Percentiles rank a stretch among this genome's conserved stretches.
These are phyloP conservation scores for Amiota minor DNA, from an alignment of 2,888 invertebrate genomes.

Conservation along the genomic window DNA sequence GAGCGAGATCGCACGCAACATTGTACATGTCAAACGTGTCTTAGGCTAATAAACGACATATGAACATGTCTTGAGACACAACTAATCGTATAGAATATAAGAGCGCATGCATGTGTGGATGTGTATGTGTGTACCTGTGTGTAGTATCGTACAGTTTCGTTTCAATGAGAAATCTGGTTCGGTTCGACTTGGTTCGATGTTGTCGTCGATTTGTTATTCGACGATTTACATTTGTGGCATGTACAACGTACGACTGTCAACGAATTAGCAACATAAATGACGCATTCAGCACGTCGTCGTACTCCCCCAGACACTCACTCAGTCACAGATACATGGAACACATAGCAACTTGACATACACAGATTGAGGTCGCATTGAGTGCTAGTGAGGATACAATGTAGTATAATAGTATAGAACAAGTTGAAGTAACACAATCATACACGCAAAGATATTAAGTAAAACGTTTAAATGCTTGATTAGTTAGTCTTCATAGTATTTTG, in stretches of 20 bases:
- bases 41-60: conserved; percentile 21
- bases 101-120: not conserved
- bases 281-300: conserved; percentile 22
- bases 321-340: not conserved
- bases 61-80: conserved; percentile 18
- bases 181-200: not conserved
- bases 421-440: no score
- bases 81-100: not conserved
- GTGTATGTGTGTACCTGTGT: not conserved
- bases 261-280: conserved; percentile 43
- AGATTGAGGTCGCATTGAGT: conserved; percentile 13
- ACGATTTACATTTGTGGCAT: conserved; percentile 42
- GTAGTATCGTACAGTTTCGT: not conserved
- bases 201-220: conserved; percentile 44
- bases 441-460: no score
- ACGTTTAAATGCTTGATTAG: no score
- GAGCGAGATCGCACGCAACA: not conserved
- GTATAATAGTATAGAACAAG: no score
- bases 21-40: conserved; percentile 25
- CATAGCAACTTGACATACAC: not conserved
- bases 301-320: not conserved
- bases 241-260: conserved; percentile 35
- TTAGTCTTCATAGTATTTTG: no score
- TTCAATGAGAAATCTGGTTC: not conserved
- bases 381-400: not conserved